A percentile compares a stretch with the other conserved stretches of the same genome.
Evolutionary conservation across 2,113 vertebrate genomes (phyloP).

Genomic region (Syrrhaptes paradoxus): DNA sequence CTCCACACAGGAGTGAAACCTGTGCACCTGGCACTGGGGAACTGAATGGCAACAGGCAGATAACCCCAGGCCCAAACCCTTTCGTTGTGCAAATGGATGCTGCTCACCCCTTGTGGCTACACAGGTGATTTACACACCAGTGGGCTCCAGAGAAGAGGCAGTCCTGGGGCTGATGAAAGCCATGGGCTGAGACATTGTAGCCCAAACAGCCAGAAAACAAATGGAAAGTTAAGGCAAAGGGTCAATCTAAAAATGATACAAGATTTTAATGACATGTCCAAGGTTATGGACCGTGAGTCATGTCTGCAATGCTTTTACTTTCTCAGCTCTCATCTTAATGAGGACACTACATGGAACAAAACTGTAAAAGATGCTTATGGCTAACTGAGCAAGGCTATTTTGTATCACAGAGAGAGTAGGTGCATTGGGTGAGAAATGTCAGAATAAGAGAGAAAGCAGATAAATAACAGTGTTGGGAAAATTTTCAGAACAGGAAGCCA

Average conservation of each 20-base stretch:
- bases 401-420: neutral
- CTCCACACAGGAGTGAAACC: neutral
- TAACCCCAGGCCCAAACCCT: neutral
- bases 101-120: neutral
- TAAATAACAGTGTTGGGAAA: neutral
- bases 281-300: neutral
- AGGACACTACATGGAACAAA: neutral
- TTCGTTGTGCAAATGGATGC: neutral
- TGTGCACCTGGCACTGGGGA: neutral
- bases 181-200: neutral
- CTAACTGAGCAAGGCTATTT: neutral
- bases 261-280: neutral
- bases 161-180: neutral
- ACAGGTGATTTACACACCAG: neutral
- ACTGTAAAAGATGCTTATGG: neutral
- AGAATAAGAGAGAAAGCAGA: neutral
- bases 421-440: neutral
- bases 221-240: neutral
- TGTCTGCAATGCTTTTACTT: neutral
- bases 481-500: neutral
- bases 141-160: accelerated
- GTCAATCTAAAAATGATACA: neutral
- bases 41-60: neutral
- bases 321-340: neutral
- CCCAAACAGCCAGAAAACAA: neutral